A percentile compares a stretch with the other conserved stretches of the same genome.
These are phyloP conservation scores for Platycnemis pennipes DNA, from an alignment of 2,888 invertebrate species.

Conservation along the genomic window DNA sequence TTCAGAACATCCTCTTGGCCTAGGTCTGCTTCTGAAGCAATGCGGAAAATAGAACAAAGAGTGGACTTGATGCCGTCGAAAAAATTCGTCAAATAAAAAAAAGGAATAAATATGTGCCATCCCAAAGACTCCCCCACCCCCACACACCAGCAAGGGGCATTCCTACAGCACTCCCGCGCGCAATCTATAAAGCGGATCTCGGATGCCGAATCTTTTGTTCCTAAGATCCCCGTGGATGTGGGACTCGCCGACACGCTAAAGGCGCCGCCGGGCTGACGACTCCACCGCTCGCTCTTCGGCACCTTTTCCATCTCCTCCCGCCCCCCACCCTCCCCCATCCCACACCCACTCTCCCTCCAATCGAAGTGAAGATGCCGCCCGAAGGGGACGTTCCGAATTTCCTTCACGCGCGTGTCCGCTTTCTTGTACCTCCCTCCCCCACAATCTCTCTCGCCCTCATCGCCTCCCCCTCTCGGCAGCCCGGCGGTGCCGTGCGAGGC, in stretches of 20 bases:
- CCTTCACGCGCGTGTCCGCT: conserved; percentile 34
- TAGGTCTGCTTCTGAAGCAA: background rate
- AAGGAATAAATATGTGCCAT: background rate
- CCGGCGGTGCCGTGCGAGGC: background rate
- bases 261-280: background rate
- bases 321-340: background rate
- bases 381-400: conserved; percentile 12
- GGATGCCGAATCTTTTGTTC: conserved; percentile 18
- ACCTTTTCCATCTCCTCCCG: background rate
- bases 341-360: background rate
- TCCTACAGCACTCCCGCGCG: background rate
- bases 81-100: background rate
- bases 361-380: background rate
- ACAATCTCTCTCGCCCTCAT: background rate
- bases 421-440: background rate
- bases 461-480: background rate
- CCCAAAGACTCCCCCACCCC: background rate
- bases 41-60: background rate
- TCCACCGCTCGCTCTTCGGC: background rate
- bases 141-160: background rate
- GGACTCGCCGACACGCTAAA: background rate
- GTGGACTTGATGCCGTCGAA: background rate
- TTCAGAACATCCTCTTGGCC: background rate
- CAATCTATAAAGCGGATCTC: conserved; percentile 7
- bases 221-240: background rate